Conservation (phyloP, 2,797 vertebrate species). For the Notolabrus celidotus region DNA sequence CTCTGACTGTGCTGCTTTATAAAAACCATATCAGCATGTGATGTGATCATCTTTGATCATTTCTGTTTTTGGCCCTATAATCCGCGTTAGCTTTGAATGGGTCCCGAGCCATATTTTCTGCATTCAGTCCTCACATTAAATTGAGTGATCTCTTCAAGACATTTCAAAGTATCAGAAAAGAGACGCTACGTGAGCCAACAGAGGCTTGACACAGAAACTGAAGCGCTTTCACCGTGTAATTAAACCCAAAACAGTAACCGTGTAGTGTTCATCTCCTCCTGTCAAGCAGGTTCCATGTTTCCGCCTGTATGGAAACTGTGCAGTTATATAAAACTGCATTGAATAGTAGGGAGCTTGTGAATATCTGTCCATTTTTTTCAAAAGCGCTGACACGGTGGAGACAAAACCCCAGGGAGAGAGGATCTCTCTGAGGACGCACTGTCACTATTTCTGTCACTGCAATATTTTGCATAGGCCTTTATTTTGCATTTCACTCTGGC, state of each 20-base stretch:
- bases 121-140: conserved; percentile 2
- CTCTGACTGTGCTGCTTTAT: conserved; percentile 6
- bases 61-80: conserved; percentile 9
- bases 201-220: background rate
- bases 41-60: background rate
- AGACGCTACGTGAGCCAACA: background rate
- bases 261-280: background rate
- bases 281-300: too few species aligned
- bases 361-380: background rate
- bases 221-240: background rate
- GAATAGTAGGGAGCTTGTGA: background rate
- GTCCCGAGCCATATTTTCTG: background rate
- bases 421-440: conserved; percentile 1
- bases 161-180: background rate
- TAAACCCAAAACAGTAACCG: background rate
- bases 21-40: conserved; percentile 1
- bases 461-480: conserved; percentile 4
- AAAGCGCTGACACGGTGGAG: background rate
- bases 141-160: background rate
- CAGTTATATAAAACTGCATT: background rate
- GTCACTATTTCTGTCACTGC: conserved; percentile 3
- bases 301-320: background rate
- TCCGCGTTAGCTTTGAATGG: conserved; percentile 19
- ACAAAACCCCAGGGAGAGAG: conserved; percentile 4
- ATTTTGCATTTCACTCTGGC: conserved; percentile 5